A percentile compares a stretch with the other conserved stretches of the same genome.
These are phyloP conservation scores for Uria lomvia DNA, from an alignment of 2,113 vertebrate genomes.

Conservation along the genomic window DNA sequence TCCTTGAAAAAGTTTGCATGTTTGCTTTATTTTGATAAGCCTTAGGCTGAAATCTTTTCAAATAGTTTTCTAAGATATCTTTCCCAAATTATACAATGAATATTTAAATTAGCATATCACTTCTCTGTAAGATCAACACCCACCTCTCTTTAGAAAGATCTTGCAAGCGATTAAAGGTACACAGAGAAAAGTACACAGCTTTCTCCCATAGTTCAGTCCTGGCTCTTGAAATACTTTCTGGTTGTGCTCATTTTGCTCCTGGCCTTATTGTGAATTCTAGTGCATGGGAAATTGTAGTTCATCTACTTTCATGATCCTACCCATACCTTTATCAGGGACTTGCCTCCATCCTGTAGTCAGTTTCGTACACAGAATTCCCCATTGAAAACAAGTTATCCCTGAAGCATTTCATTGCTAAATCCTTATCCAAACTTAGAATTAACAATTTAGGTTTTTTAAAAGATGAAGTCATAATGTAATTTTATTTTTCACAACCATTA, in stretches of 20 bases:
- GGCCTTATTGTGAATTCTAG: slow-evolving; percentile 34
- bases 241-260: slow-evolving; percentile 52
- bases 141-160: slow-evolving; percentile 45
- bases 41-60: neutral
- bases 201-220: slow-evolving; percentile 20
- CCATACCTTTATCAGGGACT: slow-evolving; percentile 17
- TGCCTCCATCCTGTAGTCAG: slow-evolving; percentile 17
- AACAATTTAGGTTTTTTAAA: neutral
- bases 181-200: neutral
- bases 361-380: slow-evolving; percentile 23
- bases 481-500: neutral
- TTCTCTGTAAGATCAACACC: slow-evolving; percentile 14
- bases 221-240: slow-evolving; percentile 33
- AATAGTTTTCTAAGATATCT: neutral
- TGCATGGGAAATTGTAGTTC: slow-evolving; percentile 50
- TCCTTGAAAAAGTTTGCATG: neutral
- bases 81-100: slow-evolving; percentile 1
- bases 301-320: slow-evolving; percentile 42
- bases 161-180: neutral
- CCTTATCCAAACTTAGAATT: neutral
- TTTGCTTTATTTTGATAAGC: neutral
- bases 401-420: slow-evolving; percentile 29
- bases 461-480: neutral
- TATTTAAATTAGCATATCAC: slow-evolving; percentile 18
- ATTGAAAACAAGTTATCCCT: slow-evolving; percentile 20